Conservation (phyloP, 35 echinoderm and acorn worm species). For the Heliocidaris erythrogramma region DNA sequence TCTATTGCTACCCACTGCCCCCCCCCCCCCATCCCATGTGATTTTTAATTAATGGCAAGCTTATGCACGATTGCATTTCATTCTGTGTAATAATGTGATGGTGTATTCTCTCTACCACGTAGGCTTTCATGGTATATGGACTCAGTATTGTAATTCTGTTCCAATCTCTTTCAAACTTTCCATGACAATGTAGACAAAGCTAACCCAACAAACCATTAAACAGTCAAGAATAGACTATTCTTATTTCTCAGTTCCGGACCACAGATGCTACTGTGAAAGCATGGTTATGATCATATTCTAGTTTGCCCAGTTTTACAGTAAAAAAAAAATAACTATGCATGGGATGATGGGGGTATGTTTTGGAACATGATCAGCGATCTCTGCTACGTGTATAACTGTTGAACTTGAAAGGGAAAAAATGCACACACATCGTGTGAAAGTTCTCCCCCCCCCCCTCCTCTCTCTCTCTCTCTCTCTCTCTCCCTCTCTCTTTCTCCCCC, state of each 20-base stretch:
- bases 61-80: background rate
- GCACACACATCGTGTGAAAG: background rate
- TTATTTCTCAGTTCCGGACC: conserved; percentile 15
- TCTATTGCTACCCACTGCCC: no score
- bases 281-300: background rate
- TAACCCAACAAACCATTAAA: background rate
- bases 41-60: background rate
- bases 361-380: background rate
- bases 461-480: background rate
- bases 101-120: no score
- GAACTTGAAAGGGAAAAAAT: background rate
- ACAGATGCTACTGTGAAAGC: background rate
- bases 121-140: no score
- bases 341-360: background rate
- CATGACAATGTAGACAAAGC: background rate
- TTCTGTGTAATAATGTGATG: background rate
- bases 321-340: background rate
- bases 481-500: background rate
- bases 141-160: no score
- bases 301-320: background rate
- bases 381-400: background rate
- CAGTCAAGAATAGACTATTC: background rate
- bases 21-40: background rate
- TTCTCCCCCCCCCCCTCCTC: background rate
- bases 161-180: background rate